Base-by-base conservation (phyloP, 1,140 invertebrate genomes). In the Meteorus sp. region DNA sequence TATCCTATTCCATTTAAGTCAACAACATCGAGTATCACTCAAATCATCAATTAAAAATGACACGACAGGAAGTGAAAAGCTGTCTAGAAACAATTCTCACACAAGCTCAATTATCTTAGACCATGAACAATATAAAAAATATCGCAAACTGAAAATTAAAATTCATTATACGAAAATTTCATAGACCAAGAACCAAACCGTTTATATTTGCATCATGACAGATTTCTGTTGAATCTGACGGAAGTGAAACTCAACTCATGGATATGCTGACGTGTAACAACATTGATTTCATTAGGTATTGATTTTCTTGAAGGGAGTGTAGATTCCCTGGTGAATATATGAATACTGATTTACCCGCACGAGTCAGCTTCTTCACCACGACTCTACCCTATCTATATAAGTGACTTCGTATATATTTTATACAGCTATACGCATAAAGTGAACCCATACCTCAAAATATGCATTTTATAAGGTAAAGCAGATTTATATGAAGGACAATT, bases 261-360 rank as follows among this genome's bases (percentile, higher is more conserved):
- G 43, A 64, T 68, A 66, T 61, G 67, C 61, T 60, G 68, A 72
- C 65, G 65, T 57, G 63, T 57, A 70, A 71, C 65, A 67, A 74
- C 75, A 76, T 72, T 77, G 75, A 77, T 77, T 77, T 76, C 70
- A 76, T 76, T 76, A 74, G 57, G 71, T 76, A 76, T 76, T 74
- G 74, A 76, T 76, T 73, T 75, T 70, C 61, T 62, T 37, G 57
- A 31, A 41, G 48, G 60, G 64, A 64, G 71, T 66, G 65, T 64
- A 59, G 65, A 70, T 72, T 68, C 63, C 25, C 55, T 58, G 7
- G 50, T 53, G 74, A 73, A 75, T 77, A 77, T 67, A 77, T 77
- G 73, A 77, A 77, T 77, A 71, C 67, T 72, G 70, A 77, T 74
- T 64, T 47, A 51, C 11, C 43, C 33, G 55, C 29, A 50, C 51